Conservation (phyloP, 2,113 vertebrate genomes). For the Odontesthes bonariensis region DNA sequence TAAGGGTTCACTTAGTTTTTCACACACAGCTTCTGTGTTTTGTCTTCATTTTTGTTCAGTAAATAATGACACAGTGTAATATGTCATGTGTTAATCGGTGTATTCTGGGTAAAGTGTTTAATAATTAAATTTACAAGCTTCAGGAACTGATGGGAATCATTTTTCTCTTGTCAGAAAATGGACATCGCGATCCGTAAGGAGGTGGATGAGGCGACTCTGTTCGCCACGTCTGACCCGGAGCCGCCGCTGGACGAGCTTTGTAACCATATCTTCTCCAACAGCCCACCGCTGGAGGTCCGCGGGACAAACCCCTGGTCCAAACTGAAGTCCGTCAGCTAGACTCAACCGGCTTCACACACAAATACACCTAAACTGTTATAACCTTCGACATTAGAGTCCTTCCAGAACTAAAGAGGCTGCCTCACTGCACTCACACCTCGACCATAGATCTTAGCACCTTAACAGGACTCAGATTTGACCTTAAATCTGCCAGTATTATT, state of each 20-base stretch:
- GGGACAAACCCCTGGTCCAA: constrained; percentile 91
- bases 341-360: accelerated
- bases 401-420: background rate
- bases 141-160: background rate
- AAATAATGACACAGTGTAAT: too few relatives aligned
- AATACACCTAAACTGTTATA: background rate
- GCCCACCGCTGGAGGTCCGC: constrained; percentile 88
- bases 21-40: too few relatives aligned
- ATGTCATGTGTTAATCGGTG: too few relatives aligned
- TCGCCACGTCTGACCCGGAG: constrained; percentile 93
- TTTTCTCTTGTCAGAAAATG: constrained; percentile 85
- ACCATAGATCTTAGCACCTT: constrained; percentile 25
- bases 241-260: constrained; percentile 93
- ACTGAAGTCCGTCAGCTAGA: constrained; percentile 88
- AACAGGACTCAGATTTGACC: background rate
- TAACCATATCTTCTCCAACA: constrained; percentile 86
- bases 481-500: constrained; percentile 51
- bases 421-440: background rate
- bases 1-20: too few relatives aligned
- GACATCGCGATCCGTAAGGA: constrained; percentile 92
- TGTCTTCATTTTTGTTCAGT: too few relatives aligned
- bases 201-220: constrained; percentile 94
- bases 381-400: background rate
- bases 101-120: too few relatives aligned
- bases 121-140: background rate